Evolutionary conservation across 2,113 vertebrate genomes (phyloP).

Genomic region (Brachionichthys hirsutus): DNA sequence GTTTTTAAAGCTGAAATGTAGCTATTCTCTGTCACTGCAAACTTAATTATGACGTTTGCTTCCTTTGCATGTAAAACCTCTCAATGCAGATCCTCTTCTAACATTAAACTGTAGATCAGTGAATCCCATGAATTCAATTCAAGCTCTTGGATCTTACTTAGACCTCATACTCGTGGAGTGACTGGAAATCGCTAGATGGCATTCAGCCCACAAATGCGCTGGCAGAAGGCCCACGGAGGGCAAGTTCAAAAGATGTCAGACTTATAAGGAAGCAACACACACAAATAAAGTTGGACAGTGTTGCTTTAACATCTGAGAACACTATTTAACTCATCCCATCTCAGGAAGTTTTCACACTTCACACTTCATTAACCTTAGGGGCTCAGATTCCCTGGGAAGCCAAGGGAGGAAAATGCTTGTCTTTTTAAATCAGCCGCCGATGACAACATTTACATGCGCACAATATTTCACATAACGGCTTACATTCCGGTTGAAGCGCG

Average conservation of each 20-base stretch:
- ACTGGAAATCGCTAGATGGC: conserved; percentile 51
- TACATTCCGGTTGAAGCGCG: conserved; percentile 44
- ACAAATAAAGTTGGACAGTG: conserved; percentile 79
- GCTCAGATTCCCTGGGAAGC: conserved; percentile 88
- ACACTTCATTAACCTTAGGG: conserved; percentile 93
- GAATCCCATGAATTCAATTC: conserved; percentile 45
- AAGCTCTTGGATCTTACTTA: conserved; percentile 39
- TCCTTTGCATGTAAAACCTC: conserved; percentile 12
- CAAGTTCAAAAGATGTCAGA: conserved; percentile 71
- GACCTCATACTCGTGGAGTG: conserved; percentile 30
- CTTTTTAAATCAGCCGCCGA: conserved; percentile 75
- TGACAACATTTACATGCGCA: conserved; percentile 68
- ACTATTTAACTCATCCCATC: conserved; percentile 85
- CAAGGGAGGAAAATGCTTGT: conserved; percentile 68
- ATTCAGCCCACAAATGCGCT: conserved; percentile 30
- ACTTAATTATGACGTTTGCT: not conserved
- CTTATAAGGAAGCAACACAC: conserved; percentile 70
- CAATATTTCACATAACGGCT: conserved; percentile 55
- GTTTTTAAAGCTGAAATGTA: not conserved
- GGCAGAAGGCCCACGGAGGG: conserved; percentile 51
- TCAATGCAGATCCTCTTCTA: conserved; percentile 2
- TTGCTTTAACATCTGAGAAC: conserved; percentile 89
- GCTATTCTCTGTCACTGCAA: not conserved
- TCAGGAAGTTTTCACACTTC: conserved; percentile 98
- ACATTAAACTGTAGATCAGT: conserved; percentile 31